phyloP scores from a whole-genome alignment of 2,797 vertebrate genomes.

The Alectoris magna region DNA sequence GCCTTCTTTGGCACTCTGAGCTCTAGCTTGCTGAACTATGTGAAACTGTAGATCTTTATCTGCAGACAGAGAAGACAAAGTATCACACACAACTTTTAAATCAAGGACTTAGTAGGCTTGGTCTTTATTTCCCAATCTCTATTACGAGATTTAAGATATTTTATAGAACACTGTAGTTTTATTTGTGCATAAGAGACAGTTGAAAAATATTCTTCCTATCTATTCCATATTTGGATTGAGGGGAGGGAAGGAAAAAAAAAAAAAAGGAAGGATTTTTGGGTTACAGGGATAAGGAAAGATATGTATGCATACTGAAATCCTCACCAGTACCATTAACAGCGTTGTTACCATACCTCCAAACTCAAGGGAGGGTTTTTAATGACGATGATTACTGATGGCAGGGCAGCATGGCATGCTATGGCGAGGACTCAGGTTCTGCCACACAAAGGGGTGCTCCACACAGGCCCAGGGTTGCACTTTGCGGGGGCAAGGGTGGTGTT shows the following conservation, averaged over 20 bases:
- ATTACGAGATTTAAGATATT: rapidly evolving
- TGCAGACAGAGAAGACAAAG: constrained; percentile 66
- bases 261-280: not conserved
- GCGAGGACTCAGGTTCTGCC: not conserved
- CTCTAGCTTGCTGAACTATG: constrained; percentile 87
- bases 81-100: not conserved
- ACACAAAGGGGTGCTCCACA: rapidly evolving
- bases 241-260: rapidly evolving
- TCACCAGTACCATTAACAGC: not conserved
- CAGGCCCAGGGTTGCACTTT: too few relatives aligned
- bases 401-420: rapidly evolving
- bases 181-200: not conserved
- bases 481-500: not conserved
- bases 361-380: not conserved
- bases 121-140: not conserved
- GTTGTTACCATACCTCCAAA: not conserved
- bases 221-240: not conserved
- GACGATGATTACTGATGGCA: not conserved
- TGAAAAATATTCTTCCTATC: not conserved
- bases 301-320: not conserved
- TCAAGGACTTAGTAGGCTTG: rapidly evolving
- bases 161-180: not conserved
- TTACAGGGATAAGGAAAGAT: not conserved
- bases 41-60: constrained; percentile 89
- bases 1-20: constrained; percentile 81